Conservation (phyloP, 2,797 vertebrate species). For the Rhinogobio ventralis region DNA sequence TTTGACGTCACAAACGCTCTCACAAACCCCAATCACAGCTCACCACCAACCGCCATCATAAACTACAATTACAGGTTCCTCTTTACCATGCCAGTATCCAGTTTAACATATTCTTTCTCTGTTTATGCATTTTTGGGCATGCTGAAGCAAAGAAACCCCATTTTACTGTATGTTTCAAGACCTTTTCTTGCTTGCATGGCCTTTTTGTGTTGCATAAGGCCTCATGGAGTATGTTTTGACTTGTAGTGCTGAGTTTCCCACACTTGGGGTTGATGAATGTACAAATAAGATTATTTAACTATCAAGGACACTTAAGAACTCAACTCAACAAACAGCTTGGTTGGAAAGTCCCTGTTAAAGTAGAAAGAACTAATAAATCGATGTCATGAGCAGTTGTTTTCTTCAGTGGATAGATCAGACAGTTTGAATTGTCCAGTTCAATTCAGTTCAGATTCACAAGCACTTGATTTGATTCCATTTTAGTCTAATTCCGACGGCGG, state of each 20-base stretch:
- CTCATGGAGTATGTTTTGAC: background rate
- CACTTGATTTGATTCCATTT: background rate
- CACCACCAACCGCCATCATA: background rate
- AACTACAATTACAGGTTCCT: slow-evolving; percentile 18
- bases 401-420: background rate
- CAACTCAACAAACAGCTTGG: background rate
- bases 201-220: background rate
- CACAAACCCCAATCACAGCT: slow-evolving; percentile 6
- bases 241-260: background rate
- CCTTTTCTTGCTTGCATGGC: background rate
- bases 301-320: slow-evolving; percentile 2
- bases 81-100: background rate
- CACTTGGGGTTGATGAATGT: slow-evolving; percentile 17
- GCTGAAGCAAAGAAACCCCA: background rate
- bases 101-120: background rate
- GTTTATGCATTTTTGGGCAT: background rate
- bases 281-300: slow-evolving; percentile 8
- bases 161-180: background rate
- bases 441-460: background rate
- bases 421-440: background rate
- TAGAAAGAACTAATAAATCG: background rate
- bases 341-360: slow-evolving; percentile 13
- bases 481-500: background rate
- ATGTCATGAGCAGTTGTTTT: background rate
- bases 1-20: background rate